These are phyloP conservation scores for Protobothrops flavoviridis DNA, from an alignment of 2,113 vertebrate species.

Conservation along the genomic window DNA sequence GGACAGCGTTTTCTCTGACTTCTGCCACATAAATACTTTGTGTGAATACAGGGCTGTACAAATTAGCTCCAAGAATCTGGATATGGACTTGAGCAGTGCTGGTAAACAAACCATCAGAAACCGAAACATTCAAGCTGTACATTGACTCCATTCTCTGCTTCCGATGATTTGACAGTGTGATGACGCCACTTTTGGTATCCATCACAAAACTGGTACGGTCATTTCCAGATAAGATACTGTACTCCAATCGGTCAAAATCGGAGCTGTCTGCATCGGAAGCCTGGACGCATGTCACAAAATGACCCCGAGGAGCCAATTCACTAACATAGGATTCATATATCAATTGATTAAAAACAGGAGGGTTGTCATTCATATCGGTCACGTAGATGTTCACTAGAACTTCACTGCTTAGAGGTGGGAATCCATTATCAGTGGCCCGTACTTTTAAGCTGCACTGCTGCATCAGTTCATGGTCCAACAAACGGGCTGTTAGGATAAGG, in stretches of 20 bases:
- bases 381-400: conserved; percentile 85
- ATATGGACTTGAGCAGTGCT: conserved; percentile 94
- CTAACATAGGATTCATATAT: conserved; percentile 95
- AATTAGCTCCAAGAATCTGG: conserved; percentile 85
- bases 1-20: conserved; percentile 84
- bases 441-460: conserved; percentile 86
- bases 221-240: conserved; percentile 92
- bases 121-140: conserved; percentile 91
- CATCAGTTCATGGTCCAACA: conserved; percentile 88
- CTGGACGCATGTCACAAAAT: conserved; percentile 95
- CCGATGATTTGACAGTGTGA: conserved; percentile 85
- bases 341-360: conserved; percentile 92
- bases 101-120: conserved; percentile 93
- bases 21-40: conserved; percentile 87
- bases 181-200: conserved; percentile 83
- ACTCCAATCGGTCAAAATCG: conserved; percentile 85
- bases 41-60: conserved; percentile 87
- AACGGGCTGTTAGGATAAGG: conserved; percentile 90
- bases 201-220: conserved; percentile 89
- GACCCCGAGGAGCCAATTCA: conserved; percentile 88
- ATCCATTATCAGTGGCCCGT: conserved; percentile 89
- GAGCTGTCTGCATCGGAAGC: conserved; percentile 93
- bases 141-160: conserved; percentile 89
- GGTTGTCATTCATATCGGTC: conserved; percentile 93
- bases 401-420: conserved; percentile 88